Percentiles rank a stretch among this genome's conserved stretches.
These are phyloP conservation scores for Lutjanus argentimaculatus DNA, from an alignment of 2,797 vertebrate species.

Conservation along the genomic window DNA sequence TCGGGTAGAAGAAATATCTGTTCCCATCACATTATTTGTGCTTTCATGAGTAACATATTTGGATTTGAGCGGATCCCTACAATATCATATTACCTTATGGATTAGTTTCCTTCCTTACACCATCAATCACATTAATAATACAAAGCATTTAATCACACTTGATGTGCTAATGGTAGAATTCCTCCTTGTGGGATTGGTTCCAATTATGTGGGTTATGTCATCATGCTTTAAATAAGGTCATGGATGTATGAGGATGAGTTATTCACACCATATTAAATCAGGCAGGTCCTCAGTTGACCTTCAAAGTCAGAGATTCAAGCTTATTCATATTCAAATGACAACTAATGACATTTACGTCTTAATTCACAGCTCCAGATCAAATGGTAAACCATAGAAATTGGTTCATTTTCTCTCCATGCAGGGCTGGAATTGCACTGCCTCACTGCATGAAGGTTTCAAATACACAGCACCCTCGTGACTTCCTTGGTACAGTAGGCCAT, in stretches of 20 bases:
- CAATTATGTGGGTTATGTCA: conserved; percentile 21
- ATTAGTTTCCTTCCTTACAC: background rate
- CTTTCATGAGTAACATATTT: no score
- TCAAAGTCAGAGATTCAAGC: conserved; percentile 39
- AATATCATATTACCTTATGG: background rate
- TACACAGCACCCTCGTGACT: background rate
- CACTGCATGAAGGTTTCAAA: conserved; percentile 9
- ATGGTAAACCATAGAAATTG: conserved; percentile 18
- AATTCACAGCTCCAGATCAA: conserved; percentile 24
- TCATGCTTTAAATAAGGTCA: conserved; percentile 20
- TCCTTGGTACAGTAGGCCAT: conserved; percentile 21
- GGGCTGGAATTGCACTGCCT: conserved; percentile 22
- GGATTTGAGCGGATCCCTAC: no score
- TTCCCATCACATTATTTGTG: no score
- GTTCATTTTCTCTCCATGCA: conserved; percentile 17
- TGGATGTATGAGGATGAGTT: conserved; percentile 26
- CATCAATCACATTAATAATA: conserved; percentile 29
- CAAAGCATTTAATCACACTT: conserved; percentile 35
- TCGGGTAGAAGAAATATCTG: no score
- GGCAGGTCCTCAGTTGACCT: conserved; percentile 31
- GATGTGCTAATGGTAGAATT: conserved; percentile 16
- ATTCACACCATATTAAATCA: conserved; percentile 13
- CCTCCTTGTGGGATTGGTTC: background rate
- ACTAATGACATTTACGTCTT: conserved; percentile 32
- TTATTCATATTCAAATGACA: conserved; percentile 42